phyloP scores from a whole-genome alignment of 2,888 invertebrate genomes.

The Carpatolechia fugitivella region DNA sequence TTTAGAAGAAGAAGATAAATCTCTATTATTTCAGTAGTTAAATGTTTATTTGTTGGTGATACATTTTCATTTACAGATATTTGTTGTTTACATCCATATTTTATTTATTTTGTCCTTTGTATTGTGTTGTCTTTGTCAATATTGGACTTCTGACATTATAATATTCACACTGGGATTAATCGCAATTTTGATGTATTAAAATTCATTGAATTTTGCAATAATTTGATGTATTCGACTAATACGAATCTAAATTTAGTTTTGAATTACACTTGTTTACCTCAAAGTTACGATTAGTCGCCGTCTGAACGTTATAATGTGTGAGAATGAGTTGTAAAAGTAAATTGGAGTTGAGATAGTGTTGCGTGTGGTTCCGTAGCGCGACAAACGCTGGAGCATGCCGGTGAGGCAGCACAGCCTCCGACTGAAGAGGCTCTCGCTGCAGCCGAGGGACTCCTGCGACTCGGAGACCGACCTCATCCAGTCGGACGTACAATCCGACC shows the following conservation, averaged over 20 bases:
- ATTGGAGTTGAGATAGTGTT: neutral
- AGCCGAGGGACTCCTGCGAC: constrained; percentile 65
- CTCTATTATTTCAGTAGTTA: too few relatives aligned
- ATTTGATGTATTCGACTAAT: too few relatives aligned
- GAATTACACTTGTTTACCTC: too few relatives aligned
- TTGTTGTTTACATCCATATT: neutral
- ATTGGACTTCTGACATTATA: constrained; percentile 36
- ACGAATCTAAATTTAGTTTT: too few relatives aligned
- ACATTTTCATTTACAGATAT: neutral
- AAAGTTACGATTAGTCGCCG: too few relatives aligned
- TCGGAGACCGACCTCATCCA: constrained; percentile 88
- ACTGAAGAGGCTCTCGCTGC: constrained; percentile 47
- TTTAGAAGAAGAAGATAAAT: too few relatives aligned
- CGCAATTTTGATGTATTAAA: too few relatives aligned
- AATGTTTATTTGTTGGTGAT: constrained; percentile 13
- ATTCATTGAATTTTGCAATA: too few relatives aligned
- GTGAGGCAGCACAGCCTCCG: constrained; percentile 53
- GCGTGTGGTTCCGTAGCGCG: constrained; percentile 57
- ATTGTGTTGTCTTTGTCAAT: constrained; percentile 35
- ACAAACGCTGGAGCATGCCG: constrained; percentile 72
- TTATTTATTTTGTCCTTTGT: neutral
- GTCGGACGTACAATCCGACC: constrained; percentile 88
- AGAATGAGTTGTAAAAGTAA: too few relatives aligned
- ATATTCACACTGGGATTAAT: constrained; percentile 16
- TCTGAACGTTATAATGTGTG: too few relatives aligned